Conservation (phyloP, 2,113 vertebrate species). For the Zeus faber region DNA sequence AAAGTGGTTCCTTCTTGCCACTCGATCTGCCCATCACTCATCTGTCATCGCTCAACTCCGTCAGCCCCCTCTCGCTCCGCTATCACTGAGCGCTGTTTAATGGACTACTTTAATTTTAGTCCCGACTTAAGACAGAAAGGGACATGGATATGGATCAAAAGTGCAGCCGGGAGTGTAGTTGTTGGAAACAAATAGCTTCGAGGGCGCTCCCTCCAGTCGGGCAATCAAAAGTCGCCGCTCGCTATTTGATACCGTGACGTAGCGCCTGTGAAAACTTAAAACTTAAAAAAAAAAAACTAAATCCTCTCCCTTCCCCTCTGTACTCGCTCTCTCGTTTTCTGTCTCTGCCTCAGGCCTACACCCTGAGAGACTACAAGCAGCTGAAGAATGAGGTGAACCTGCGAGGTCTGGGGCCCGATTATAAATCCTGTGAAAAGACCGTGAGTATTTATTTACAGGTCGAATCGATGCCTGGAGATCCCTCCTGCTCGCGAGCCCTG, state of each 20-base stretch:
- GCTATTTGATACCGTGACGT: background rate
- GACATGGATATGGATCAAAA: slow-evolving; percentile 15
- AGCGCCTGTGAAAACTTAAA: background rate
- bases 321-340: background rate
- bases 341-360: slow-evolving; percentile 46
- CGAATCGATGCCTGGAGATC: too few species aligned
- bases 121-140: background rate
- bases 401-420: slow-evolving; percentile 84
- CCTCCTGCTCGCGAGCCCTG: too few species aligned
- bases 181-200: slow-evolving; percentile 7
- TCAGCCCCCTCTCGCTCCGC: background rate
- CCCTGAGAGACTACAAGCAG: slow-evolving; percentile 67
- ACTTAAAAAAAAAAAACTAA: too few species aligned
- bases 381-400: slow-evolving; percentile 72
- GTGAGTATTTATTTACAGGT: slow-evolving; percentile 66
- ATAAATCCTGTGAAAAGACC: slow-evolving; percentile 73
- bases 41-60: slow-evolving; percentile 7
- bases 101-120: slow-evolving; percentile 6
- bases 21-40: background rate
- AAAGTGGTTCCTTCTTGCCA: background rate
- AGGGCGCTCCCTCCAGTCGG: slow-evolving; percentile 10
- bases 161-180: slow-evolving; percentile 9
- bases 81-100: background rate
- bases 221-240: slow-evolving; percentile 5
- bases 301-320: slow-evolving; percentile 1